A percentile compares a stretch with the other conserved stretches of the same genome.
Evolutionary conservation across 2,888 invertebrate genomes (phyloP).

Genomic region (Anarsia innoxiella): DNA sequence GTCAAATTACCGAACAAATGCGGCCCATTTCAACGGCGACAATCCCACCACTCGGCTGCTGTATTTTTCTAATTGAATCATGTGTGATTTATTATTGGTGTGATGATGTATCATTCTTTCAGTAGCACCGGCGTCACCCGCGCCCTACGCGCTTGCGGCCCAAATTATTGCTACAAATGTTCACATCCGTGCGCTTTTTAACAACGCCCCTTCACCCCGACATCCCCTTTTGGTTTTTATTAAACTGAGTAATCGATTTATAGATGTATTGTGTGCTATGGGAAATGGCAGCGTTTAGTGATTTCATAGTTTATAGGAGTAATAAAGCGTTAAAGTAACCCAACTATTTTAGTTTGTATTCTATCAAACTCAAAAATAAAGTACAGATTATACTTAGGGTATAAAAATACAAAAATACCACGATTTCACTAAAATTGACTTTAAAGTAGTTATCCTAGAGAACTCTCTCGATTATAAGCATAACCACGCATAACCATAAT

Average conservation of each 20-base stretch:
- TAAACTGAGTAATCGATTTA: constrained; percentile 57
- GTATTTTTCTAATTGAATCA: constrained; percentile 75
- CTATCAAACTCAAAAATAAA: no score
- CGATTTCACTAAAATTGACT: no score
- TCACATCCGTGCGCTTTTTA: constrained; percentile 63
- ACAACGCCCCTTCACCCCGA: constrained; percentile 41
- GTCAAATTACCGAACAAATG: constrained; percentile 64
- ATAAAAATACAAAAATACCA: no score
- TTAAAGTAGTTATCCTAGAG: no score
- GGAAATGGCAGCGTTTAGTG: no score
- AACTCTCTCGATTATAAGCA: no score
- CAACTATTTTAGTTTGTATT: no score
- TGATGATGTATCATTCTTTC: constrained; percentile 76
- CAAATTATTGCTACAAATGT: constrained; percentile 71
- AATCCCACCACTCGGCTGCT: constrained; percentile 47
- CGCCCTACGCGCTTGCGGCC: constrained; percentile 62
- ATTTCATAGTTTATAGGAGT: no score
- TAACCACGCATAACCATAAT: no score
- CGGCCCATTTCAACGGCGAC: constrained; percentile 43
- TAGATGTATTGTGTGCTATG: constrained; percentile 36
- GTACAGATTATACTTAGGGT: no score
- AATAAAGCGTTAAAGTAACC: no score
- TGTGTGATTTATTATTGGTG: constrained; percentile 73
- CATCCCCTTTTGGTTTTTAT: constrained; percentile 57
- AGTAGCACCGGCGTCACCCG: constrained; percentile 70